phyloP scores from a whole-genome alignment of 2,888 invertebrate genomes.

The Agriotes lineatus region DNA sequence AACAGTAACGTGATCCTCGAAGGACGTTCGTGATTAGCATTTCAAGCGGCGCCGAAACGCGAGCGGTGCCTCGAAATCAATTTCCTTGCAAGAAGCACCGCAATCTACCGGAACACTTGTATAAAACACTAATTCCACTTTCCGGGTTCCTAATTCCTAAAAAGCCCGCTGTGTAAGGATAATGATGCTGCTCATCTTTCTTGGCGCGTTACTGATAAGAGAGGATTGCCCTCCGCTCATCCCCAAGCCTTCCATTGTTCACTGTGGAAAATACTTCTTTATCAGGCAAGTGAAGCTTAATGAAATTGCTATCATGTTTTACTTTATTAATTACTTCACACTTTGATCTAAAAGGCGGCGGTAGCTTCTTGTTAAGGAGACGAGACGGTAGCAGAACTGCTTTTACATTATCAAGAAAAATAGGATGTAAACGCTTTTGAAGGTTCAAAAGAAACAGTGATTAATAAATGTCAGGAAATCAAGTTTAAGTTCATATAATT shows the following conservation, averaged over 20 bases:
- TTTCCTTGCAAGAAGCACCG: slow-evolving; percentile 18
- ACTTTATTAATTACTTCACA: slow-evolving; percentile 41
- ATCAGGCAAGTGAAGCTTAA: slow-evolving; percentile 31
- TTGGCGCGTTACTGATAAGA: slow-evolving; percentile 42
- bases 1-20: not conserved
- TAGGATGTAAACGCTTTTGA: no score
- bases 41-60: slow-evolving; percentile 5
- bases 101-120: slow-evolving; percentile 35
- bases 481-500: no score
- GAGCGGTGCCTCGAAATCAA: slow-evolving; percentile 14
- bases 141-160: slow-evolving; percentile 42
- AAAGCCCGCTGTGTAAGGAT: slow-evolving; percentile 41
- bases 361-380: no score
- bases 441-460: no score
- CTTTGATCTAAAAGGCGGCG: not conserved
- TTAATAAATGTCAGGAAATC: no score
- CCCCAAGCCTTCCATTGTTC: slow-evolving; percentile 35
- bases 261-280: slow-evolving; percentile 35
- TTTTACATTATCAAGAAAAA: no score
- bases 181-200: slow-evolving; percentile 43
- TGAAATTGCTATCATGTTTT: slow-evolving; percentile 37
- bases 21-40: slow-evolving; percentile 22
- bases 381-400: no score
- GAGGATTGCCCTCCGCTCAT: slow-evolving; percentile 33
- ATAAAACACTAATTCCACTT: slow-evolving; percentile 45